Base-by-base conservation (phyloP, 2,888 invertebrate species). In the Lasioglossum lativentre region DNA sequence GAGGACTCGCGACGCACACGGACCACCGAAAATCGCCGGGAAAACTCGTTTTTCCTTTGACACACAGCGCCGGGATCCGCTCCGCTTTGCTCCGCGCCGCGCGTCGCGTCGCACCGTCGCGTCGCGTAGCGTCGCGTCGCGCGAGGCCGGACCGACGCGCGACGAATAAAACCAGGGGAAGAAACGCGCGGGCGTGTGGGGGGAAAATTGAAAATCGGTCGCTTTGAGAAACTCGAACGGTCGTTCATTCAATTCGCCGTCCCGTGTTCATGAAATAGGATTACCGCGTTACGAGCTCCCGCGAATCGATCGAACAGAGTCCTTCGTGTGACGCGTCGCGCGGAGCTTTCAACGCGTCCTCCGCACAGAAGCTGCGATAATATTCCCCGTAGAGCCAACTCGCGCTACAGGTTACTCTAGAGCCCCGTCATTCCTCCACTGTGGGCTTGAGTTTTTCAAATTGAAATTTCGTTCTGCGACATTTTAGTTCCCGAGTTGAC, bases 141-240 rank as follows among this genome's bases (percentile, higher is more conserved):
- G 59, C 19, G 34, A 19, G 34, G 56, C 10, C 23, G 56, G 8
- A 75, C 47, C 34, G 34, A 34, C 1, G 34, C 1, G 34, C 40
- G 34, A 38, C 63, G 75, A 38, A 23, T 70, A 30, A 73, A 68
- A 56, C 56, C 23, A 19, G 68, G 23, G 73, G 66, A 76, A 76
- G 45, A 23, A n/a, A 56, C 30, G 38, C 45, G 45, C 45, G 10
- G 45, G 34, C 6, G 16, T 27, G 4, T 4, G 42, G 42, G 42
- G 40, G 56, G 80, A n/a, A 14, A 45, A 70, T 75, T 59, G 85
- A 75, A 83, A 82, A 79, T 85, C 75, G 83, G 34, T 56, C 47
- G 82, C 77, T 84, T 84, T 77, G 74, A 82, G 77, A 84, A 84
- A 78, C 77, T n/a, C 77, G 83, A 74, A 78, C 82, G 78, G 52